Conservation (phyloP, 2,113 vertebrate genomes). For the Pogonocichla stellata region DNA sequence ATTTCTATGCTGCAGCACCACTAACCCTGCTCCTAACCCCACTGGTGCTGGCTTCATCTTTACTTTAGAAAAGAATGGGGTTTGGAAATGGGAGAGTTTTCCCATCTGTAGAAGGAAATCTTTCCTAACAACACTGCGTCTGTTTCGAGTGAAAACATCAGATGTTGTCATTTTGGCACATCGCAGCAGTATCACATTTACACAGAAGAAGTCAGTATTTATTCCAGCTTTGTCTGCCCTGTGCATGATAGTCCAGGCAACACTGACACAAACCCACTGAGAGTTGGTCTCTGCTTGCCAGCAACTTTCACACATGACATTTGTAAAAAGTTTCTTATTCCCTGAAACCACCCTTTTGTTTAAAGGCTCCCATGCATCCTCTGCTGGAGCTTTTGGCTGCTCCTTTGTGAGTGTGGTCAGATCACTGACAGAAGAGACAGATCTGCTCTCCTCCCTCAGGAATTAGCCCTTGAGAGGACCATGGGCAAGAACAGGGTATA, state of each 20-base stretch:
- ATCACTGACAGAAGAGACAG: not conserved
- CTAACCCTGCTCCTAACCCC: not conserved
- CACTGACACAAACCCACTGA: not conserved
- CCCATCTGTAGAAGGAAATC: not conserved
- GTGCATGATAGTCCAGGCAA: not conserved
- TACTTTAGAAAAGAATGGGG: not conserved
- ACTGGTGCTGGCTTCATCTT: not conserved
- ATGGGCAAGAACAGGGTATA: not conserved
- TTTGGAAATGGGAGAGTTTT: not conserved
- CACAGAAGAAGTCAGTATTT: not conserved
- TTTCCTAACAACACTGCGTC: not conserved
- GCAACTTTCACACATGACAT: not conserved
- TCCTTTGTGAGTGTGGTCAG: not conserved
- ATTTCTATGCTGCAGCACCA: not conserved
- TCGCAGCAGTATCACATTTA: not conserved
- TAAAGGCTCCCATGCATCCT: not conserved
- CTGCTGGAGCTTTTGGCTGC: not conserved
- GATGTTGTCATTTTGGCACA: conserved; percentile 33
- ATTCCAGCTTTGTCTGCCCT: conserved; percentile 49
- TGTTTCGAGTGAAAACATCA: conserved; percentile 14
- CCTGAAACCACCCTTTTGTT: not conserved
- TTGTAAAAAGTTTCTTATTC: not conserved
- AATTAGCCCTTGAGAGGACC: not conserved
- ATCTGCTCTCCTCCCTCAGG: not conserved
- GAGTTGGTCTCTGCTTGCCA: not conserved